These are phyloP conservation scores for Deilephila elpenor DNA, from an alignment of 2,888 invertebrate species.

Conservation along the genomic window DNA sequence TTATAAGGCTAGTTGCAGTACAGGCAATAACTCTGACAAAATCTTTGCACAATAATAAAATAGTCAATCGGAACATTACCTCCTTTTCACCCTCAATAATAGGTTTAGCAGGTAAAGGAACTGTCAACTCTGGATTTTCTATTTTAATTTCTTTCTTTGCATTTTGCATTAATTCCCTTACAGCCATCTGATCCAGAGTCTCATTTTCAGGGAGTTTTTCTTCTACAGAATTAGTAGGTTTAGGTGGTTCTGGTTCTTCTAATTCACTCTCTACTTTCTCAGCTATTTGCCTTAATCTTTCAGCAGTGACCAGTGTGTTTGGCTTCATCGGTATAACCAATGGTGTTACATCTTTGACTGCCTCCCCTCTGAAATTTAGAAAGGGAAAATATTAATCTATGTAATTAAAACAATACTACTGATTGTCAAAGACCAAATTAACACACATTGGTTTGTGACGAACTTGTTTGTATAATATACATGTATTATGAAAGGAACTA, in stretches of 20 bases:
- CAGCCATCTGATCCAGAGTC: slow-evolving; percentile 88
- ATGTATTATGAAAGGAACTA: too few species aligned
- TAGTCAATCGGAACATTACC: slow-evolving; percentile 53
- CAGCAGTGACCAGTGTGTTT: slow-evolving; percentile 81
- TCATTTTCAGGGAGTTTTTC: slow-evolving; percentile 56
- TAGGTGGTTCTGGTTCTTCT: slow-evolving; percentile 71
- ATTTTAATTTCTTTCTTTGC: slow-evolving; percentile 69
- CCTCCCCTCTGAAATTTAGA: slow-evolving; percentile 77
- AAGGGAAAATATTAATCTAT: background rate
- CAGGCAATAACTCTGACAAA: background rate
- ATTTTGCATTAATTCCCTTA: slow-evolving; percentile 88
- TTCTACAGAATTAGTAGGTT: slow-evolving; percentile 52
- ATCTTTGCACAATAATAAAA: background rate
- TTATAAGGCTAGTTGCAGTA: too few species aligned
- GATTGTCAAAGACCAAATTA: too few species aligned
- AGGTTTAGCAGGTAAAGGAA: slow-evolving; percentile 85
- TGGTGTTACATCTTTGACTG: slow-evolving; percentile 79
- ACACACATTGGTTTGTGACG: too few species aligned
- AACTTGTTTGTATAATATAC: too few species aligned
- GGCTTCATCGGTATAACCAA: slow-evolving; percentile 88
- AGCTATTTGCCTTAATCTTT: slow-evolving; percentile 77
- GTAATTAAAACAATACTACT: background rate
- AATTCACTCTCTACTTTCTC: slow-evolving; percentile 80
- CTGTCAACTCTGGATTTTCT: slow-evolving; percentile 68
- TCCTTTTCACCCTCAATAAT: slow-evolving; percentile 86